Base-by-base conservation (phyloP, 2,113 vertebrate species). In the Barnardius zonarius region DNA sequence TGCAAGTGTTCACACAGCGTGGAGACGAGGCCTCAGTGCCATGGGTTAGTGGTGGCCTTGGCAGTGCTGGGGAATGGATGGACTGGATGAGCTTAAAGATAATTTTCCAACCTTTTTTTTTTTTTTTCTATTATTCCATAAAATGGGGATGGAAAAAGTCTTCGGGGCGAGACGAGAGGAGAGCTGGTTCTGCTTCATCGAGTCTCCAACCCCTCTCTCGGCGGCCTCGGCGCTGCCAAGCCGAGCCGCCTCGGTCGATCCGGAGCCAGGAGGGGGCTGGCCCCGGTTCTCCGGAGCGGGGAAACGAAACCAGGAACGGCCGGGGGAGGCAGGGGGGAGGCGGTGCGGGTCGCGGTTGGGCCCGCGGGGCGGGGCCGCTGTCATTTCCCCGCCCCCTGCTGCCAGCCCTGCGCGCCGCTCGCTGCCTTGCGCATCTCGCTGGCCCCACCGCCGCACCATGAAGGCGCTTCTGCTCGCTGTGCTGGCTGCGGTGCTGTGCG, bases 401-500 rank as follows among this genome's bases (percentile, higher is more conserved):
- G 46, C 91, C 61, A 85, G 79, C 66, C 30, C 16, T 10, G 81
- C 37, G 68, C 91, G 59, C 17, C 6, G 4, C 35, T 30, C 4
- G 31, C 35, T 19, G 17, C 70, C 23, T 35, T 93, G 91, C 91
- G 93, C 79, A 78, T 64, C 70, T 61, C 44, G 3, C 7, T 15
- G 46, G 37, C 43, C 64, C 9, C 61, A 11, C 10, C 66, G 78
- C 69, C 66, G 61, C 93, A 96, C 62, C 92, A 96, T 95, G 93
- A 96, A 95, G 95, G 86, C 79, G 48, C 62, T 95, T 5, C 67
- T 96, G 86, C 8, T 96, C 55, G 92, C 86, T 6, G 79, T 72
- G 86, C 48, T 96, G 62, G 93, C 92, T 39, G 95, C 93, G 46
- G 92, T 96, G 70, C 83, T 96, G 20, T 96, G 93, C 93, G 95